Percentiles rank a stretch among this genome's conserved stretches.
phyloP scores from a whole-genome alignment of 2,113 vertebrate genomes.

The Ceyx margarethae region DNA sequence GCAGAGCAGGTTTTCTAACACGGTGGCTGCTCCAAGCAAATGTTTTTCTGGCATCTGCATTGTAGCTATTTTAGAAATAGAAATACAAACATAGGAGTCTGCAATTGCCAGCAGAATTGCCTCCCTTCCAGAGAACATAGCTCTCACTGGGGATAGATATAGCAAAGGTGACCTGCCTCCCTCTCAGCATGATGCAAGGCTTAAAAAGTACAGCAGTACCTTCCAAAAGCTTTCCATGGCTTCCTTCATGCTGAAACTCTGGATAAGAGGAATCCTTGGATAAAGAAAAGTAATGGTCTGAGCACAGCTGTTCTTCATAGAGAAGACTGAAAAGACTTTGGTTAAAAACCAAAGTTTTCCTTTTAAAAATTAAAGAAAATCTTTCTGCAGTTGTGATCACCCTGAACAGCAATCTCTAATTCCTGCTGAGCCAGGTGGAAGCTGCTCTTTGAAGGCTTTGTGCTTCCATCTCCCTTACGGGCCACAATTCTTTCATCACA shows the following conservation, averaged over 20 bases:
- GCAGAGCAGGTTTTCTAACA: not conserved
- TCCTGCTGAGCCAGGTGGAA: not conserved
- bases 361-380: not conserved
- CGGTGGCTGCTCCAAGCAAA: not conserved
- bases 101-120: constrained; percentile 18
- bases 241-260: not conserved
- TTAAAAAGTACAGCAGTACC: not conserved
- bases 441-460: not conserved
- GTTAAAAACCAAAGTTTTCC: not conserved
- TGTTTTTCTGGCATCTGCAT: not conserved
- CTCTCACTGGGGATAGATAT: not conserved
- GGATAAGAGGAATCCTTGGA: not conserved
- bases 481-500: not conserved
- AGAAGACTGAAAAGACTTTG: not conserved
- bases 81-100: not conserved
- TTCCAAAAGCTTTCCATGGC: not conserved
- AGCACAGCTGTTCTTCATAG: not conserved
- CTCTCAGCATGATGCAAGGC: not conserved
- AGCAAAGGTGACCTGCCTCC: constrained; percentile 22
- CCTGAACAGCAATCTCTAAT: not conserved
- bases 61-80: not conserved
- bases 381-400: not conserved
- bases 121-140: not conserved
- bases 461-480: not conserved
- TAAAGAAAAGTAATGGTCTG: not conserved